Conservation (phyloP, 1,140 invertebrate species). For the Eumeta japonica region DNA sequence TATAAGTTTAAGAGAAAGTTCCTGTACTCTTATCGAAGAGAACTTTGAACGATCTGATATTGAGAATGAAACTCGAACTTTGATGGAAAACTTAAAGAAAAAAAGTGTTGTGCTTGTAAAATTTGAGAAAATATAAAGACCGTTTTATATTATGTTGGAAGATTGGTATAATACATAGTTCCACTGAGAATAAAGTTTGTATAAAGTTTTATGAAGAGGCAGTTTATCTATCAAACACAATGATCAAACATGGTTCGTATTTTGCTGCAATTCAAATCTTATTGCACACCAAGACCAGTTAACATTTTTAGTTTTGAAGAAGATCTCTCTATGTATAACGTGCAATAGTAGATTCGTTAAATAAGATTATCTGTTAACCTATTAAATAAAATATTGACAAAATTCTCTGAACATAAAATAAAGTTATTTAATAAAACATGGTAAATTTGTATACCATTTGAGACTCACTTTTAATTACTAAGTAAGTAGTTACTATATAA, state of each 20-base stretch:
- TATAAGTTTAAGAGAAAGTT: constrained; percentile 4
- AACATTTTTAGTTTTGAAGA: neutral
- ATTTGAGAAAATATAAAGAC: constrained; percentile 21
- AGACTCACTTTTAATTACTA: neutral
- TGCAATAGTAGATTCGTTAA: neutral
- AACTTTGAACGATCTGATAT: constrained; percentile 10
- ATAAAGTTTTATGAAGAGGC: too few species aligned
- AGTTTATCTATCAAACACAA: too few species aligned
- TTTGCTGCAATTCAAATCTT: too few species aligned
- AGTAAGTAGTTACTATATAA: too few species aligned
- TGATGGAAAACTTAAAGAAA: constrained; percentile 18
- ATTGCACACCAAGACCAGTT: neutral
- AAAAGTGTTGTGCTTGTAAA: constrained; percentile 23
- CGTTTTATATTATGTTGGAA: constrained; percentile 19
- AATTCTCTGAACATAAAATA: too few species aligned
- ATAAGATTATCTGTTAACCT: too few species aligned
- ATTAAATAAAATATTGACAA: too few species aligned
- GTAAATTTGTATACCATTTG: too few species aligned
- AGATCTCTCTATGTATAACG: too few species aligned
- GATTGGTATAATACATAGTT: constrained; percentile 15
- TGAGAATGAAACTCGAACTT: constrained; percentile 13
- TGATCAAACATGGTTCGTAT: too few species aligned
- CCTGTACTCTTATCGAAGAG: constrained; percentile 5
- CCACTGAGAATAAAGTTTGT: constrained; percentile 17
- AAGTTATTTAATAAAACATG: too few species aligned